Percentiles rank a stretch among this genome's conserved stretches.
These are phyloP conservation scores for Enteromius viviparus DNA, from an alignment of 2,797 vertebrate genomes.

Conservation along the genomic window DNA sequence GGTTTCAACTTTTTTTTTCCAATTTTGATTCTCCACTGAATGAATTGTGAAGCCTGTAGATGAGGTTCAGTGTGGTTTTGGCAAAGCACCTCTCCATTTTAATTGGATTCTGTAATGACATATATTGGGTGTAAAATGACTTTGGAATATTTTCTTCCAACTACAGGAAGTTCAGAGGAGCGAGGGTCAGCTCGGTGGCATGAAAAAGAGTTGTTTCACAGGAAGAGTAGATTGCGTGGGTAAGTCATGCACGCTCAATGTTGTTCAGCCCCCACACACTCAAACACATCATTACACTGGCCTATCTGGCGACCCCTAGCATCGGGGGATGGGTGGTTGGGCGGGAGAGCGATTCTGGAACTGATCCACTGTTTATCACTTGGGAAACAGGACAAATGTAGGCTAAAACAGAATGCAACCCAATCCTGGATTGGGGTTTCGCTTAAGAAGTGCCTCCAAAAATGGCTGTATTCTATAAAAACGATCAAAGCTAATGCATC, in stretches of 20 bases:
- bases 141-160: background rate
- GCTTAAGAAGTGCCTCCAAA: background rate
- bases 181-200: background rate
- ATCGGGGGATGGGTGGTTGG: background rate
- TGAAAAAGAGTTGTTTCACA: slow-evolving; percentile 27
- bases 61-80: slow-evolving; percentile 23
- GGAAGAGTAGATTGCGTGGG: slow-evolving; percentile 26
- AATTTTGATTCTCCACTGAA: slow-evolving; percentile 15
- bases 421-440: background rate
- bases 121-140: slow-evolving; percentile 14
- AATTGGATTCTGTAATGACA: slow-evolving; percentile 40
- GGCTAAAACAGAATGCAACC: slow-evolving; percentile 25
- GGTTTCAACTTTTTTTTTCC: slow-evolving; percentile 23
- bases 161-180: background rate
- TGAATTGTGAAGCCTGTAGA: slow-evolving; percentile 18
- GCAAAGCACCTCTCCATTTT: slow-evolving; percentile 23
- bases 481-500: slow-evolving; percentile 28
- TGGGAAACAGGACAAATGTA: slow-evolving; percentile 12
- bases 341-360: background rate
- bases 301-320: slow-evolving; percentile 14
- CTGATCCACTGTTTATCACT: slow-evolving; percentile 14
- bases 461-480: background rate
- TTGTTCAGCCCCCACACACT: slow-evolving; percentile 36
- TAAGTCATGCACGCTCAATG: slow-evolving; percentile 28
- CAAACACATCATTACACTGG: slow-evolving; percentile 31